Conservation (phyloP, 2,797 vertebrate genomes). For the Micropoecilia bifurca region DNA sequence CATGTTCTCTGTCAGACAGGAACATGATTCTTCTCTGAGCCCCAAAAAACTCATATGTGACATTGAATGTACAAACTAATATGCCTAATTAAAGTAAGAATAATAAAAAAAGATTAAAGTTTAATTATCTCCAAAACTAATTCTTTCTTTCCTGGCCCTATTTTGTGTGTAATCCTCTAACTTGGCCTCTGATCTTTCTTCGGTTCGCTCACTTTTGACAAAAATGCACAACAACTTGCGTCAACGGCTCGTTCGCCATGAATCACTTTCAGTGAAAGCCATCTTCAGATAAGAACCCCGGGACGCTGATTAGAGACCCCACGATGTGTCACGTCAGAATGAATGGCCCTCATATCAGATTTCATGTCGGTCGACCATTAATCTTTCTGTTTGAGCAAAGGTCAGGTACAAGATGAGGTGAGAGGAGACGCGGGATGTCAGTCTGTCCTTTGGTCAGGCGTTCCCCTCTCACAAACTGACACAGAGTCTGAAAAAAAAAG, state of each 20-base stretch:
- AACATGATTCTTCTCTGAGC: not conserved
- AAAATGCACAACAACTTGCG: slow-evolving; percentile 6
- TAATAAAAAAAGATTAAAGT: not conserved
- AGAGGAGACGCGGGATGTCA: slow-evolving; percentile 54
- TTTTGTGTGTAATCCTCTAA: not conserved
- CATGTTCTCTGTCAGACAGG: not conserved
- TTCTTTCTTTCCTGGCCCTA: not conserved
- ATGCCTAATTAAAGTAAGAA: not conserved
- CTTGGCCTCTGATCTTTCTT: not conserved
- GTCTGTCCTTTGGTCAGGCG: slow-evolving; percentile 25
- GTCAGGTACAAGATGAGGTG: slow-evolving; percentile 66
- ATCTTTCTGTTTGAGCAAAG: slow-evolving; percentile 65
- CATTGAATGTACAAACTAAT: not conserved
- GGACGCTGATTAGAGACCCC: slow-evolving; percentile 54
- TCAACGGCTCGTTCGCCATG: slow-evolving; percentile 20
- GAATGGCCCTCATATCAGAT: slow-evolving; percentile 58
- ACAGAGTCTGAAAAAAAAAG: slow-evolving; percentile 14
- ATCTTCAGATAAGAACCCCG: slow-evolving; percentile 54
- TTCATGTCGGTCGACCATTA: slow-evolving; percentile 48
- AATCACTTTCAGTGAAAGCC: slow-evolving; percentile 43
- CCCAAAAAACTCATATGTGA: not conserved
- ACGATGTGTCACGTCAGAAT: slow-evolving; percentile 52
- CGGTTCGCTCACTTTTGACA: not conserved
- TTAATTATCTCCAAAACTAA: not conserved
- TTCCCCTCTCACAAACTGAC: slow-evolving; percentile 19